phyloP scores from a whole-genome alignment of 2,113 vertebrate species.

The Cryptomyrus ogoouensis region DNA sequence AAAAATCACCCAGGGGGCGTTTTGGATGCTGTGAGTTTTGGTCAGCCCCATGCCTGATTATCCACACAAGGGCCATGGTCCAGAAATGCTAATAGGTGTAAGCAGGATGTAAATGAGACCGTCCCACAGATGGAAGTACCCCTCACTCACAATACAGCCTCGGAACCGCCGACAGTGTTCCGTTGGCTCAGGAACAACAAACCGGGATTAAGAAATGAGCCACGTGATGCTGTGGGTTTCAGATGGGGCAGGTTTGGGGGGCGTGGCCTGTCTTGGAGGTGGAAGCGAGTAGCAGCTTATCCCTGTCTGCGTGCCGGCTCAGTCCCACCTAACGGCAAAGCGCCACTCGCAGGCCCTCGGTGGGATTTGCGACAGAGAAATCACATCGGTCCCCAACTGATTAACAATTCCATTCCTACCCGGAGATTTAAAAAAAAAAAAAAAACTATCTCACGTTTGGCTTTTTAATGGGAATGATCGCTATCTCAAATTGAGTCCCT shows the following conservation, averaged over 20 bases:
- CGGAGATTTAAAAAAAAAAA: slow-evolving; percentile 88
- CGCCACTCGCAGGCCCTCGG: slow-evolving; percentile 97
- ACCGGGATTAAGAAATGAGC: not conserved
- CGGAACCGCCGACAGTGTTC: not conserved
- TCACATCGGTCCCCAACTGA: slow-evolving; percentile 99
- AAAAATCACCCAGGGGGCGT: not conserved
- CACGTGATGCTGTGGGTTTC: not conserved
- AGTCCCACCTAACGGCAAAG: slow-evolving; percentile 98
- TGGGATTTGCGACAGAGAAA: slow-evolving; percentile 99
- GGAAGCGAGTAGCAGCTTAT: not conserved
- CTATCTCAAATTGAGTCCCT: slow-evolving; percentile 99
- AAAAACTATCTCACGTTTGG: slow-evolving; percentile 99
- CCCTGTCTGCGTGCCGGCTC: slow-evolving; percentile 41
- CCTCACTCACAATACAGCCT: not conserved
- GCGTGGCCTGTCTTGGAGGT: not conserved
- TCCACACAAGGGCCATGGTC: not conserved
- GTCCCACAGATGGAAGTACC: not conserved
- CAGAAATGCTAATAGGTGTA: not conserved
- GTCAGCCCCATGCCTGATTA: not conserved
- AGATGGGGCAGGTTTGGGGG: not conserved
- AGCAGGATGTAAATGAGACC: slow-evolving; percentile 12
- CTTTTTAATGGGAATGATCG: slow-evolving; percentile 99
- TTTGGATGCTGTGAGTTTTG: not conserved
- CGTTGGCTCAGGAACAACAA: not conserved
- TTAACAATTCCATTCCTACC: slow-evolving; percentile 99